phyloP scores from a whole-genome alignment of 2,113 vertebrate species.

The Abramis brama region DNA sequence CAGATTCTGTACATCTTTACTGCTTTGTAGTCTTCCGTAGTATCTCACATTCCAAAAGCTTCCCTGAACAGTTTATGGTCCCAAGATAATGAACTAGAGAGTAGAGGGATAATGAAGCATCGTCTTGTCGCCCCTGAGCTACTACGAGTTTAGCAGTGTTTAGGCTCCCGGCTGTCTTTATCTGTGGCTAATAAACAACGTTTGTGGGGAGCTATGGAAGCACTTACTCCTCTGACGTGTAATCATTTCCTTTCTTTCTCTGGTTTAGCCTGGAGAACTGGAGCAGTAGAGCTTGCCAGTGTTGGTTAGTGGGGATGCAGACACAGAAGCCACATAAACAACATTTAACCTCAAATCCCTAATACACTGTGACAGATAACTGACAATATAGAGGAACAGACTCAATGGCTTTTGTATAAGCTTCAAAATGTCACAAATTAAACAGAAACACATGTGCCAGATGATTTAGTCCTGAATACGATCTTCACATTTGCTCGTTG shows the following conservation, averaged over 20 bases:
- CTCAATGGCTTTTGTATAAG: neutral
- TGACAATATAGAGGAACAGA: conserved; percentile 12
- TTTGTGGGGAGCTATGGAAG: conserved; percentile 43
- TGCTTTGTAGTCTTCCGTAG: neutral
- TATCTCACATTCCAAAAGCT: neutral
- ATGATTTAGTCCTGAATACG: neutral
- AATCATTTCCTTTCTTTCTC: conserved; percentile 49
- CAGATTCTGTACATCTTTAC: neutral
- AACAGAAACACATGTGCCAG: neutral
- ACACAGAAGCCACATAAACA: conserved; percentile 14
- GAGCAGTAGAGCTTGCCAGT: conserved; percentile 17
- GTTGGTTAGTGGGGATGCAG: conserved; percentile 9
- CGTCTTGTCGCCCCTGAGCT: neutral
- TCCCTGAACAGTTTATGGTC: neutral
- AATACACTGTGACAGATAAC: neutral
- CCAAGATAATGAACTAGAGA: conserved; percentile 13
- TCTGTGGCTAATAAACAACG: conserved; percentile 58
- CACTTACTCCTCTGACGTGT: conserved; percentile 48
- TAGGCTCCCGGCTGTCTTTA: conserved; percentile 20
- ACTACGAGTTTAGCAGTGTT: neutral
- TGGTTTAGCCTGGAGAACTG: conserved; percentile 36
- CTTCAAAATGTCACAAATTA: conserved; percentile 3
- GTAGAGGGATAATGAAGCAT: conserved; percentile 6
- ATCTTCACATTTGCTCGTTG: neutral
- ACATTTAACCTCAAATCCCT: conserved; percentile 15